A percentile compares a stretch with the other conserved stretches of the same genome.
Conservation (phyloP, 2,797 vertebrate species). For the Sebastes steindachneri region DNA sequence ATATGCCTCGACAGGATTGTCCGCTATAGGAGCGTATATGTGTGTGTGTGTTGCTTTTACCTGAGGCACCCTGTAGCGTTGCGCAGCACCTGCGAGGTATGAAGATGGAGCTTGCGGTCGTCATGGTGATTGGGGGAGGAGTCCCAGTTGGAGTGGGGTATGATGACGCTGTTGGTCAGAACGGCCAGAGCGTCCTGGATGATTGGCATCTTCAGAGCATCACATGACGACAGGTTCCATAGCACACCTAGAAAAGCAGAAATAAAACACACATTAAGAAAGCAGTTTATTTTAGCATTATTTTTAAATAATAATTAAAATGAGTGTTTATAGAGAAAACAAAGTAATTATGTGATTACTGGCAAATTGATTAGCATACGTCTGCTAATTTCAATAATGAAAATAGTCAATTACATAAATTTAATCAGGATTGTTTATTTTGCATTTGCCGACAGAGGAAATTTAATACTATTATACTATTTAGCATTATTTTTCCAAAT, state of each 20-base stretch:
- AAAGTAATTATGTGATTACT: not conserved
- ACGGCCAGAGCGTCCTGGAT: conserved; percentile 98
- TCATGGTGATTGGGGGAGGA: conserved; percentile 93
- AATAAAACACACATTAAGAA: not conserved
- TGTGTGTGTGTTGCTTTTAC: conserved; percentile 72
- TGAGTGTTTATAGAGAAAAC: not conserved
- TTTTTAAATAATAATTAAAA: not conserved
- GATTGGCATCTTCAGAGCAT: conserved; percentile 99
- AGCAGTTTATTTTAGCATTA: not conserved
- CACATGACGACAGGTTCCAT: conserved; percentile 98
- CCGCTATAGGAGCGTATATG: not conserved
- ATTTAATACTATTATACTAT: not conserved
- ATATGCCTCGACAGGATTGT: not conserved
- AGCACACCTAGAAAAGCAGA: conserved; percentile 87
- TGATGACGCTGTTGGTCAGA: conserved; percentile 97
- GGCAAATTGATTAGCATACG: not conserved
- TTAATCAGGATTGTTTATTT: not conserved
- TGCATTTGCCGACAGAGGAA: not conserved
- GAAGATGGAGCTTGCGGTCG: conserved; percentile 95
- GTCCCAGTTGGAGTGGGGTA: conserved; percentile 97
- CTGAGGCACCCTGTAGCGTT: conserved; percentile 99
- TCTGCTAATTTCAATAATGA: not conserved
- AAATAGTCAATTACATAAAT: not conserved
- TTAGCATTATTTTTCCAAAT: not conserved
- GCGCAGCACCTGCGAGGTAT: conserved; percentile 98